A percentile compares a stretch with the other conserved stretches of the same genome.
Evolutionary conservation across 2,797 vertebrate genomes (phyloP).

Genomic region (Phaenicophaeus curvirostris): DNA sequence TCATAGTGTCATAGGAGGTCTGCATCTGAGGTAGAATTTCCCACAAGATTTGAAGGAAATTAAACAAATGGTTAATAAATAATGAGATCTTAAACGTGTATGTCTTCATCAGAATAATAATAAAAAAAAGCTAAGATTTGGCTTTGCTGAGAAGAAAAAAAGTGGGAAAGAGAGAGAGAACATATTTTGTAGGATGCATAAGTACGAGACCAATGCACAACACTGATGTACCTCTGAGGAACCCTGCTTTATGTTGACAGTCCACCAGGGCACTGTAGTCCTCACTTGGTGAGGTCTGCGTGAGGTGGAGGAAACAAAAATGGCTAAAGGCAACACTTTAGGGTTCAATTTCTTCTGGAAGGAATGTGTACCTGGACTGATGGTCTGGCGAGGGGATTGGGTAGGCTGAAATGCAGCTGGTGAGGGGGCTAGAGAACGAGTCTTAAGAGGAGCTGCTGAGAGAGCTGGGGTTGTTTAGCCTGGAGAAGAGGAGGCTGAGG

Average conservation of each 20-base stretch:
- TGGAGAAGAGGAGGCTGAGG: too few species aligned
- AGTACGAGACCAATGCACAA: background rate
- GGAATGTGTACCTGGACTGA: background rate
- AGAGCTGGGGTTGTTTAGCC: too few species aligned
- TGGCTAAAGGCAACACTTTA: background rate
- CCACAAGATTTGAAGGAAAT: constrained; percentile 14
- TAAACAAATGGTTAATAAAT: constrained; percentile 31
- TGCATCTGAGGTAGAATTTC: background rate
- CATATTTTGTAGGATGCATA: background rate
- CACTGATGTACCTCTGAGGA: background rate
- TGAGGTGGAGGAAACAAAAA: background rate
- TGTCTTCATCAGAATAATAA: constrained; percentile 1
- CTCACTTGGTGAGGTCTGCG: background rate
- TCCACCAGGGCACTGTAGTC: background rate
- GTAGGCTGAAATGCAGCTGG: background rate
- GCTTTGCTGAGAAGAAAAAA: background rate
- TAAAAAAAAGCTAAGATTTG: background rate
- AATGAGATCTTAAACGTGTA: constrained; percentile 23
- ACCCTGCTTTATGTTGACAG: accelerated
- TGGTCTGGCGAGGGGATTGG: background rate
- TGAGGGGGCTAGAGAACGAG: too few species aligned
- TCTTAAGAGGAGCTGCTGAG: too few species aligned
- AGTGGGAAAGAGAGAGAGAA: background rate
- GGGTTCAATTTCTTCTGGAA: background rate
- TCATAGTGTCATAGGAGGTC: background rate